A percentile compares a stretch with the other conserved stretches of the same genome.
Evolutionary conservation across 2,797 vertebrate genomes (phyloP).

Genomic region (Coluber constrictor): DNA sequence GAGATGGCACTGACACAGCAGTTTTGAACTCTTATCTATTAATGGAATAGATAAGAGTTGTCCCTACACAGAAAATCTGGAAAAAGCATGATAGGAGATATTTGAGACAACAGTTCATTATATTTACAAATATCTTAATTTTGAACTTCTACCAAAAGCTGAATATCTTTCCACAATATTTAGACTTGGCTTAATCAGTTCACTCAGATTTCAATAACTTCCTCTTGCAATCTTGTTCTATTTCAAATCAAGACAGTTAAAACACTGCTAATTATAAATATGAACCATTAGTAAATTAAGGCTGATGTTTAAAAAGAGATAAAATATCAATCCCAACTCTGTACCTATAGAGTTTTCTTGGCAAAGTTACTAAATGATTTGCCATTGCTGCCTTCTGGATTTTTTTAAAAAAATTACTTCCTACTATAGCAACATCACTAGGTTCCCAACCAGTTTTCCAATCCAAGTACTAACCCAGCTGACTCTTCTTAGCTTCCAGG

Average conservation of each 20-base stretch:
- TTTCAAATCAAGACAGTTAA: neutral
- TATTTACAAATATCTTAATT: neutral
- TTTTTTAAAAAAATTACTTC: neutral
- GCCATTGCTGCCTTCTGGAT: neutral
- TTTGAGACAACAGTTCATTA: neutral
- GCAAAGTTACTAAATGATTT: neutral
- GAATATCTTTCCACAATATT: neutral
- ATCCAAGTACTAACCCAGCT: neutral
- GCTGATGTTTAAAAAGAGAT: neutral
- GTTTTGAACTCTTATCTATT: neutral
- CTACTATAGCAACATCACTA: neutral
- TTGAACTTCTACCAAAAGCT: neutral
- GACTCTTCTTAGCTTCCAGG: neutral
- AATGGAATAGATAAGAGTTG: neutral
- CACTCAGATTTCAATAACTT: neutral
- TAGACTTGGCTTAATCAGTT: neutral
- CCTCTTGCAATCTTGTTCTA: neutral
- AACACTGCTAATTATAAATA: neutral
- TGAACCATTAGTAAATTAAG: neutral
- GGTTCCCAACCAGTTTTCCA: neutral
- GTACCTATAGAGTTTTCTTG: neutral
- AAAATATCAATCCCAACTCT: neutral
- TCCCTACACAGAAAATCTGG: neutral
- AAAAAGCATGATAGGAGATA: neutral
- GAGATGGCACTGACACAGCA: neutral